These are phyloP conservation scores for Dunckerocampus dactyliophorus DNA, from an alignment of 2,113 vertebrate species.

Conservation along the genomic window DNA sequence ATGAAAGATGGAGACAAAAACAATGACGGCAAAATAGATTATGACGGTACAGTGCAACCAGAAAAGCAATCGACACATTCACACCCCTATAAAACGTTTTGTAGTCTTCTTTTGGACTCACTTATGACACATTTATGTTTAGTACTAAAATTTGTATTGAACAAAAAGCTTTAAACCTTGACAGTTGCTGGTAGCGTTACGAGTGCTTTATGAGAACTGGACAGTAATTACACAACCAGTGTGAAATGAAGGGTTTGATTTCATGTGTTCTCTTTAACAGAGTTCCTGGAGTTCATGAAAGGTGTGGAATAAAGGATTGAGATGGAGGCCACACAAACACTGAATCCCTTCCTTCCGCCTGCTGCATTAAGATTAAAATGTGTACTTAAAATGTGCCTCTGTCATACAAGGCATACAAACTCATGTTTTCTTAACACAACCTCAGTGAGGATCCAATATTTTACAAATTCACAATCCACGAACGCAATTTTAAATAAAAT, in stretches of 20 bases:
- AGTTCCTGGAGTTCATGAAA: constrained; percentile 77
- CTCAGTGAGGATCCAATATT: background rate
- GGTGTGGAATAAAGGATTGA: constrained; percentile 66
- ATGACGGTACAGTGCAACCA: constrained; percentile 67
- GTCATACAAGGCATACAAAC: background rate
- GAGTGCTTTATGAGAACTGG: constrained; percentile 42
- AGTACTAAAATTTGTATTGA: too few species aligned
- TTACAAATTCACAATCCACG: constrained; percentile 7
- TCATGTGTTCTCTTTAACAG: constrained; percentile 40
- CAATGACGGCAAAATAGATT: constrained; percentile 79
- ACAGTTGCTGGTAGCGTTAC: too few species aligned
- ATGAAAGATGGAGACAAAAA: constrained; percentile 81
- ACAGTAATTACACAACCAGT: background rate
- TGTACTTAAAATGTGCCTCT: constrained; percentile 10
- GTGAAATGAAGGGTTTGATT: background rate
- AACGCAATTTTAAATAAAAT: constrained; percentile 43
- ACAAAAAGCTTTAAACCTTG: too few species aligned
- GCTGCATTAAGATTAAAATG: constrained; percentile 7
- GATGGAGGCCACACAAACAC: background rate
- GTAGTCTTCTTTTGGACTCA: too few species aligned
- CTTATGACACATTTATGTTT: too few species aligned
- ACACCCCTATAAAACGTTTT: too few species aligned
- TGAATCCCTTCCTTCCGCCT: background rate
- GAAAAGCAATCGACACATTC: too few species aligned
- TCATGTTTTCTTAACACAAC: constrained; percentile 4